Evolutionary conservation across 1,140 invertebrate species (phyloP), one percentile per base, ranked within the genome.

Genomic region (Diprion similis): DNA sequence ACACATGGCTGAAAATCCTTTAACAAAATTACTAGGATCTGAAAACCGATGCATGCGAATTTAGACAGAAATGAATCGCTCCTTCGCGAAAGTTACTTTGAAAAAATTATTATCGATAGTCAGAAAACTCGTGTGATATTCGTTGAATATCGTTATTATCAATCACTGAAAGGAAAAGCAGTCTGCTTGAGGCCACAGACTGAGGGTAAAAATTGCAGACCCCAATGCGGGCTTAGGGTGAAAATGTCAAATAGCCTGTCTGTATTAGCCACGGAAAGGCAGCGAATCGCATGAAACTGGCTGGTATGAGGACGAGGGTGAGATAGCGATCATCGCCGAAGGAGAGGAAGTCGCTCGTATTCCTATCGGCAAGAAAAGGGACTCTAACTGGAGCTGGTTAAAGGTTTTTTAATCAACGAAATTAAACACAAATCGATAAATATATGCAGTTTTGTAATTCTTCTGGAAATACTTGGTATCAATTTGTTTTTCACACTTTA

Each of bases 331-430:
- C 79, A 84, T 91, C 79, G 89, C 89, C 76, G 90, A 90, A 78
- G 91, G 90, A 81, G 82, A 89, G 80, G 88, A 91, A 85, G 88
- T 92, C 80, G 86, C 84, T 88, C 89, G 89, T 87, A 89, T 91
- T 81, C 90, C 90, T 70, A 88, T 90, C 71, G 86, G 89, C 79
- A 90, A 88, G 84, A 90, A 89, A 84, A 88, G 88, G 81, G 89
- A 88, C 82, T 87, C 88, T 77, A 90, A 91, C 87, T 92, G 91
- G 91, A 90, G 89, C 85, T 91, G 91, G 91, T 85, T 92, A 82
- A 92, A 92, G 91, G 91, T 92, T 88, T 86, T 89, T 78, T 78
- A 66, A 72, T 65, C 71, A 37, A 59, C 51, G n/a, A 59, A 59
- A 15, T 59, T 59, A 59, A 59, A 59, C 51, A 59, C 51, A 59